Conservation (phyloP, 2,888 invertebrate genomes). For the Drosophila histrio region DNA sequence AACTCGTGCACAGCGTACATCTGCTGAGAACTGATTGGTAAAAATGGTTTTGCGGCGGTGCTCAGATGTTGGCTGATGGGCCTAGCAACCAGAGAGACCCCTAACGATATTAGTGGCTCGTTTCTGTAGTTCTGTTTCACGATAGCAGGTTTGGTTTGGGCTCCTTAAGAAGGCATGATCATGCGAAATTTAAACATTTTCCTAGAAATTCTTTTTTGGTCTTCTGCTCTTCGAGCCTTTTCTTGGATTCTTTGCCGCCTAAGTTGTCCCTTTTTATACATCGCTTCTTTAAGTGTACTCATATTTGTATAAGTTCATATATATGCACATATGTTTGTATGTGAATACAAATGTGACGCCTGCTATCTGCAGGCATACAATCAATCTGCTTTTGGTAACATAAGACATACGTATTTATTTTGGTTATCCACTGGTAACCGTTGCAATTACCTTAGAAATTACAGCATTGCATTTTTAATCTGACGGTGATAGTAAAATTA, state of each 20-base stretch:
- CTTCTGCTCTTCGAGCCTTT: slow-evolving; percentile 11
- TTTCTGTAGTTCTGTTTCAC: slow-evolving; percentile 29
- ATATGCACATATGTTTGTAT: not conserved
- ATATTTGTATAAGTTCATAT: slow-evolving; percentile 4
- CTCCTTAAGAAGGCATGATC: slow-evolving; percentile 61
- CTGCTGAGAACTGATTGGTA: slow-evolving; percentile 44
- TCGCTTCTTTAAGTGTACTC: slow-evolving; percentile 3
- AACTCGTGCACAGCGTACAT: slow-evolving; percentile 39
- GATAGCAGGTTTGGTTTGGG: slow-evolving; percentile 32
- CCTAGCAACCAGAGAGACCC: slow-evolving; percentile 22
- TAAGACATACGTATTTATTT: not conserved
- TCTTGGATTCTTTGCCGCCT: slow-evolving; percentile 8
- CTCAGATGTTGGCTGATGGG: slow-evolving; percentile 24
- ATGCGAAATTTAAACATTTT: slow-evolving; percentile 66
- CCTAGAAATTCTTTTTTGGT: slow-evolving; percentile 60
- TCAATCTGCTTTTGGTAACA: not conserved
- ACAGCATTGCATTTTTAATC: no score
- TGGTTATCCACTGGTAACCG: not conserved
- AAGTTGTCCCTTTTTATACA: slow-evolving; percentile 10
- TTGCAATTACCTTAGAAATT: no score
- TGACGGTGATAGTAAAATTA: no score
- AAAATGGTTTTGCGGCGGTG: slow-evolving; percentile 22
- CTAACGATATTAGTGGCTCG: slow-evolving; percentile 47
- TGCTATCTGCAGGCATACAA: not conserved
- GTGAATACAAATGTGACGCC: not conserved